Conservation (phyloP, 2,113 vertebrate species). For the Xiphophorus couchianus region DNA sequence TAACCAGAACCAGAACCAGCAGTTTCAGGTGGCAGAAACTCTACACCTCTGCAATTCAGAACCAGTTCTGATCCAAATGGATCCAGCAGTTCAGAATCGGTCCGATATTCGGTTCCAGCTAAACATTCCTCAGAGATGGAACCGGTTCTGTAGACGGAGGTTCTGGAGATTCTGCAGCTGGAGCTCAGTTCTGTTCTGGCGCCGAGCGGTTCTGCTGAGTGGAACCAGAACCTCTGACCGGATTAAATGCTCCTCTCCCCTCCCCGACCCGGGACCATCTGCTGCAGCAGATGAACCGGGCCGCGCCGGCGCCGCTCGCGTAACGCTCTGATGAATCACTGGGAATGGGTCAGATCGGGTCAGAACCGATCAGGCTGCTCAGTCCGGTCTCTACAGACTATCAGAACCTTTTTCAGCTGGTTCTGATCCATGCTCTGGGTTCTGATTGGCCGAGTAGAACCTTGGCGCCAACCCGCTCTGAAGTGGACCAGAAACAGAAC, state of each 20-base stretch:
- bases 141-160: not conserved
- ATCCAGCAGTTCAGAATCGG: too few relatives aligned
- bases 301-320: not conserved
- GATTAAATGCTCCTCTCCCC: constrained; percentile 36
- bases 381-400: not conserved
- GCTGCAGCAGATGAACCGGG: constrained; percentile 47
- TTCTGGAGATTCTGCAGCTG: too few relatives aligned
- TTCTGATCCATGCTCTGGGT: not conserved
- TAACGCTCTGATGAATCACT: not conserved
- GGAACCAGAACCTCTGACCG: not conserved
- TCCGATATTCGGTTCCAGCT: not conserved
- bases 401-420: not conserved
- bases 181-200: too few relatives aligned
- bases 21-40: constrained; percentile 30
- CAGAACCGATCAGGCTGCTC: not conserved
- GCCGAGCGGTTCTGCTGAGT: not conserved
- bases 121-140: not conserved
- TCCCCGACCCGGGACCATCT: constrained; percentile 61
- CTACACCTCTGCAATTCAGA: not conserved
- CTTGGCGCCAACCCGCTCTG: not conserved
- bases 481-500: constrained; percentile 16
- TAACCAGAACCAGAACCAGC: constrained; percentile 32
- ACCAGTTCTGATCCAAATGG: too few relatives aligned
- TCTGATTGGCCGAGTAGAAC: not conserved
- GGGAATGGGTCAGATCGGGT: not conserved